These are phyloP conservation scores for Gobius niger DNA, from an alignment of 2,113 vertebrate genomes.

Conservation along the genomic window DNA sequence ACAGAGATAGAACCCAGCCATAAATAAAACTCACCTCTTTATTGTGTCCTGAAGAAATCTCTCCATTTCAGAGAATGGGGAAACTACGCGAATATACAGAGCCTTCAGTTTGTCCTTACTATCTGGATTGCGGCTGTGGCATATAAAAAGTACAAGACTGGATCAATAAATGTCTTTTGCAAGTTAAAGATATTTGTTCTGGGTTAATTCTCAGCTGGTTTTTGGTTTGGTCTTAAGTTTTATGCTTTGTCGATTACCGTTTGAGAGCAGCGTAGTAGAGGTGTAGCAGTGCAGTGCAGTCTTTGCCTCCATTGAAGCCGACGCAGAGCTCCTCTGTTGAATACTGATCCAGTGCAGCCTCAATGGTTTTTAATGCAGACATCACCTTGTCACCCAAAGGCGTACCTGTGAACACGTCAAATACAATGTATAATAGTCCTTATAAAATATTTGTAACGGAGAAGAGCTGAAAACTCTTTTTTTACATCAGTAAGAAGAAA, in stretches of 20 bases:
- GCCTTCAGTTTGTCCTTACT: constrained; percentile 82
- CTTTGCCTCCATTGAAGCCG: constrained; percentile 97
- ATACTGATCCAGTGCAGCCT: constrained; percentile 84
- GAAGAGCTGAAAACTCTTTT: no score
- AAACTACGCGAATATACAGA: constrained; percentile 85
- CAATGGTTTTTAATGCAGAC: constrained; percentile 82
- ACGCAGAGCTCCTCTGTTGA: constrained; percentile 82
- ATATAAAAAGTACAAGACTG: constrained; percentile 3
- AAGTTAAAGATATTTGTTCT: constrained; percentile 17
- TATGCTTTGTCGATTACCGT: constrained; percentile 72
- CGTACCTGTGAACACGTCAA: constrained; percentile 71
- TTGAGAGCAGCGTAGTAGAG: constrained; percentile 86
- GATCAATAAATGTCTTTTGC: neutral
- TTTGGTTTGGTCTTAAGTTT: neutral
- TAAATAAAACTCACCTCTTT: constrained; percentile 77
- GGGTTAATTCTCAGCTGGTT: constrained; percentile 1
- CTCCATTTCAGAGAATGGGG: constrained; percentile 93
- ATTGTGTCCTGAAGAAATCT: constrained; percentile 91
- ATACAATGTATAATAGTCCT: neutral
- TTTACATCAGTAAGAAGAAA: no score
- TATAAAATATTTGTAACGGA: no score
- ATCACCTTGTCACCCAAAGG: constrained; percentile 85
- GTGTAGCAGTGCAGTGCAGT: constrained; percentile 93
- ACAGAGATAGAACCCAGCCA: neutral
- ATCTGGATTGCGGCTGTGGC: constrained; percentile 77